Evolutionary conservation across 2,888 invertebrate genomes (phyloP).

Genomic region (Oligia fasciuncula): DNA sequence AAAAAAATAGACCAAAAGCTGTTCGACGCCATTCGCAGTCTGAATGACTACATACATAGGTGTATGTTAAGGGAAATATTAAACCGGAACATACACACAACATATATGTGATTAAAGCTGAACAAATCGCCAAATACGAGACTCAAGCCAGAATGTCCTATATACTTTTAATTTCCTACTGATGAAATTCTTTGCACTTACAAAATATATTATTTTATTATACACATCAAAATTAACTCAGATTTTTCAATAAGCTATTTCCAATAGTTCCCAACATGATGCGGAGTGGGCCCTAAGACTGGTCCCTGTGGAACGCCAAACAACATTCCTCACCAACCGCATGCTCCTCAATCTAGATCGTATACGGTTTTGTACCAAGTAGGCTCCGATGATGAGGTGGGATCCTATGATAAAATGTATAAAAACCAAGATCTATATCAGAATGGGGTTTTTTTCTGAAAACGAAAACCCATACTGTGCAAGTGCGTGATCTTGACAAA

Average conservation of each 20-base stretch:
- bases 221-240: not conserved
- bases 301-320: not conserved
- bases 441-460: no score
- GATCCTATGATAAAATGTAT: no score
- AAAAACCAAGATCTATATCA: no score
- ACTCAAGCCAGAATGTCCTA: not conserved
- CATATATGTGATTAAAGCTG: not conserved
- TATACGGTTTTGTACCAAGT: not conserved
- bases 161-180: not conserved
- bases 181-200: not conserved
- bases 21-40: not conserved
- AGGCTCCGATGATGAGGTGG: not conserved
- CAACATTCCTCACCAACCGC: not conserved
- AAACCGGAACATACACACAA: not conserved
- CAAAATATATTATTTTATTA: not conserved
- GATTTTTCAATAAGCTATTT: no score
- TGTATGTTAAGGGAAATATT: not conserved
- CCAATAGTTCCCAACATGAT: not conserved
- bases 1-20: not conserved
- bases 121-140: not conserved
- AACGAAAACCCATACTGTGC: no score
- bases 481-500: not conserved
- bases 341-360: not conserved
- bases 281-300: not conserved
- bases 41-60: not conserved